phyloP scores from a whole-genome alignment of 2,113 vertebrate species.

The Sylvilagus bachmani region DNA sequence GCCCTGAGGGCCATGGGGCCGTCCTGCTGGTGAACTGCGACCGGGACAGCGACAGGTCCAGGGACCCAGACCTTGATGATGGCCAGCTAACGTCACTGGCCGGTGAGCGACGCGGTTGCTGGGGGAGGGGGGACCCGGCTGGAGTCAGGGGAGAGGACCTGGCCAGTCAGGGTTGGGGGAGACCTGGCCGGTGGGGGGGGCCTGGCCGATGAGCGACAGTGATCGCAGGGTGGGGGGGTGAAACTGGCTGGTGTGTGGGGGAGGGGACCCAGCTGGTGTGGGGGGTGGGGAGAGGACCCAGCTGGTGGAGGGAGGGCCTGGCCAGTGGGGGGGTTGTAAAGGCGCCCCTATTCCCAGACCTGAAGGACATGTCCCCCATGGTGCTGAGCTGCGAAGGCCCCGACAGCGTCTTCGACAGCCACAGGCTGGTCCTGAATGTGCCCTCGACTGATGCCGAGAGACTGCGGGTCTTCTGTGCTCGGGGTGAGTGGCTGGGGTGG shows the following conservation, averaged over 20 bases:
- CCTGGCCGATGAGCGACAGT: no score
- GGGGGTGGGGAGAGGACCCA: no score
- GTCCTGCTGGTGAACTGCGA: constrained; percentile 97
- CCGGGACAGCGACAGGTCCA: constrained; percentile 82
- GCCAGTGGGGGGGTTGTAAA: neutral
- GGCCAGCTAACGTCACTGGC: neutral
- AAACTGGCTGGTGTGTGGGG: no score
- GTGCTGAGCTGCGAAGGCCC: constrained; percentile 92
- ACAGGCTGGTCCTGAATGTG: constrained; percentile 91
- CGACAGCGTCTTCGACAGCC: constrained; percentile 87
- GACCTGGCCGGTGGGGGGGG: neutral
- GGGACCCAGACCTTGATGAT: neutral
- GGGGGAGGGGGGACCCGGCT: fast-evolving
- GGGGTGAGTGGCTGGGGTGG: constrained; percentile 60
- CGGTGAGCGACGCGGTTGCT: constrained; percentile 38
- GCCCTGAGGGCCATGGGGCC: constrained; percentile 92
- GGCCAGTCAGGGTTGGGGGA: fast-evolving
- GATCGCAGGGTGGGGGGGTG: no score
- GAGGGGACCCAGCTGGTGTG: no score
- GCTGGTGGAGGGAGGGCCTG: fast-evolving
- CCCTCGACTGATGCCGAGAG: constrained; percentile 86
- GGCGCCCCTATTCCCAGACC: constrained; percentile 84
- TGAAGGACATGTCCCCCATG: constrained; percentile 96
- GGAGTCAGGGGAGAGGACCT: no score
- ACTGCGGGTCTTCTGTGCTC: constrained; percentile 90